Percentiles rank a stretch among this genome's conserved stretches.
Conservation (phyloP, 2,888 invertebrate species). For the Sicus ferrugineus region DNA sequence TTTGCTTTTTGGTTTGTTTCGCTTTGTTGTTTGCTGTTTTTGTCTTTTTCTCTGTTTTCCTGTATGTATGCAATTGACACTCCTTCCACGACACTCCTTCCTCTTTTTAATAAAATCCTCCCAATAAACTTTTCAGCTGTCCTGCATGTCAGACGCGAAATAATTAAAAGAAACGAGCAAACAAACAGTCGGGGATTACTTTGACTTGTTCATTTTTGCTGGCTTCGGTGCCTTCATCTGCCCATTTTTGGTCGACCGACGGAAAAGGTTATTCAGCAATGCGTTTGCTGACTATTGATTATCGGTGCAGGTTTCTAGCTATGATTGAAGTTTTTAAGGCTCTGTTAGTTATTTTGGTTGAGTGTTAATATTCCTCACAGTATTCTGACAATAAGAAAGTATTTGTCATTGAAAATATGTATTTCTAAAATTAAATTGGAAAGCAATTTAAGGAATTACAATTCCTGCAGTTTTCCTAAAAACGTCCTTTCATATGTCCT, state of each 20-base stretch:
- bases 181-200: not conserved
- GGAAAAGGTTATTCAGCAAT: no score
- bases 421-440: not conserved
- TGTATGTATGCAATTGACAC: conserved; percentile 14
- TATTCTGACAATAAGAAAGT: no score
- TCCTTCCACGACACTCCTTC: not conserved
- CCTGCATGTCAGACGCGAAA: not conserved
- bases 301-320: no score
- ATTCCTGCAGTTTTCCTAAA: not conserved
- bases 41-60: not conserved
- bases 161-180: not conserved
- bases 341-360: no score
- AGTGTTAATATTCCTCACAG: no score
- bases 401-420: no score
- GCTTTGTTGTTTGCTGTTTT: not conserved
- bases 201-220: not conserved
- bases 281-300: no score
- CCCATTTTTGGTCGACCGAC: no score
- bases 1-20: conserved; percentile 2
- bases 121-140: not conserved
- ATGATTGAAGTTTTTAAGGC: no score
- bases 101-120: not conserved
- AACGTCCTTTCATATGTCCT: not conserved
- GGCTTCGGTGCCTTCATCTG: no score
- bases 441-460: no score